Percentiles rank a stretch among this genome's conserved stretches.
Evolutionary conservation across 2,797 vertebrate genomes (phyloP).

Genomic region (Pelobates cultripes): DNA sequence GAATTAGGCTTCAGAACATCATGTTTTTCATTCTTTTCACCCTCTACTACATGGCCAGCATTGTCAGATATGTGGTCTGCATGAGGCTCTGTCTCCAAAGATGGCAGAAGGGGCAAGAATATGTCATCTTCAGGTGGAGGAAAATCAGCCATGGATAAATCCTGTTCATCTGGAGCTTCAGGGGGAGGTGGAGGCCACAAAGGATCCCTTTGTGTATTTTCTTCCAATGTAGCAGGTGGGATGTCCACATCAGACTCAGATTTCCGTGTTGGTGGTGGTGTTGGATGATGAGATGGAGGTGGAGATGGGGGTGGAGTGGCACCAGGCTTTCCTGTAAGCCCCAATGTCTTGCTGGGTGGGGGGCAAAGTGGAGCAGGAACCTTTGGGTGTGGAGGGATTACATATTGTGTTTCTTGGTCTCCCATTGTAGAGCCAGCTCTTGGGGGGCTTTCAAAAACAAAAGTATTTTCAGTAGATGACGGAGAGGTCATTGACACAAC

Average conservation of each 20-base stretch:
- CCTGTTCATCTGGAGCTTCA: constrained; percentile 74
- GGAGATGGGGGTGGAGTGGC: constrained; percentile 80
- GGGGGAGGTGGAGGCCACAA: constrained; percentile 91
- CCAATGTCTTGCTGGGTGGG: constrained; percentile 83
- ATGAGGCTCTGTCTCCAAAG: constrained; percentile 40
- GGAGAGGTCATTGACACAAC: constrained; percentile 84
- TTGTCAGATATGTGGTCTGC: background rate
- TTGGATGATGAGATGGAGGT: constrained; percentile 86
- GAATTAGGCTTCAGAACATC: background rate
- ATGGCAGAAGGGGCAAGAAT: constrained; percentile 76
- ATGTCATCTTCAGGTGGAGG: constrained; percentile 87
- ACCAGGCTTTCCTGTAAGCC: background rate
- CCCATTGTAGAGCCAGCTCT: background rate
- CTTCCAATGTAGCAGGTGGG: constrained; percentile 52
- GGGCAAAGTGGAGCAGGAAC: constrained; percentile 86
- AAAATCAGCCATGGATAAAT: constrained; percentile 80
- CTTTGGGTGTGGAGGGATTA: constrained; percentile 90
- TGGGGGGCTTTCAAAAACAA: constrained; percentile 53
- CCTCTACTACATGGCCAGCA: background rate
- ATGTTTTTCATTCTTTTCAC: background rate
- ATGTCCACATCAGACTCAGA: constrained; percentile 60
- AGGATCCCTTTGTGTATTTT: constrained; percentile 61
- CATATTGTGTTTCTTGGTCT: constrained; percentile 69
- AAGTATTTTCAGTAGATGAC: constrained; percentile 83
- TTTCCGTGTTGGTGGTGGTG: constrained; percentile 82